A percentile compares a stretch with the other conserved stretches of the same genome.
Evolutionary conservation across 2,888 invertebrate species (phyloP).

Genomic region (Agrochola macilenta): DNA sequence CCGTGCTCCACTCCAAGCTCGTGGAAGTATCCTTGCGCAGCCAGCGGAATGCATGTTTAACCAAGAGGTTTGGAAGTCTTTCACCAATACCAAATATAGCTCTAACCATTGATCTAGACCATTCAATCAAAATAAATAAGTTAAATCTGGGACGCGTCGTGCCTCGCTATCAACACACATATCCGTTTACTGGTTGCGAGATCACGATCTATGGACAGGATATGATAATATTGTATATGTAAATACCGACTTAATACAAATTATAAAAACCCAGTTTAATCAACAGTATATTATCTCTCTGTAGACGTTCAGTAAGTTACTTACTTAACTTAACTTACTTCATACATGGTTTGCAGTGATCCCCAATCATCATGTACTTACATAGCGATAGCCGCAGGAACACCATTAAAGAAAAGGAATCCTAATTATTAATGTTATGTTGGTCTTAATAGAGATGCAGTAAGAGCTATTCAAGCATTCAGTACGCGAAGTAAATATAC

Average conservation of each 20-base stretch:
- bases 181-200: constrained; percentile 70
- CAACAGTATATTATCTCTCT: constrained; percentile 42
- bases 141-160: constrained; percentile 66
- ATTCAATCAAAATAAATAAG: constrained; percentile 52
- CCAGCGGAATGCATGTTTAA: constrained; percentile 33
- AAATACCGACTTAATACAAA: constrained; percentile 51
- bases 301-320: constrained; percentile 18
- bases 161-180: constrained; percentile 65
- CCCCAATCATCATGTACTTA: constrained; percentile 3
- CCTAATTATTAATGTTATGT: constrained; percentile 42
- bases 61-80: constrained; percentile 28
- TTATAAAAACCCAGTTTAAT: constrained; percentile 53
- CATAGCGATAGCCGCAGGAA: constrained; percentile 19
- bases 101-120: constrained; percentile 35
- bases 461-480: constrained; percentile 64
- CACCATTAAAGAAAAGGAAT: constrained; percentile 42
- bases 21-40: constrained; percentile 44
- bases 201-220: constrained; percentile 73
- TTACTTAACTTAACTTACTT: constrained; percentile 32
- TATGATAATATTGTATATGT: constrained; percentile 62
- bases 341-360: constrained; percentile 16
- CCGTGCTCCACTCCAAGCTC: constrained; percentile 20
- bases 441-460: constrained; percentile 49
- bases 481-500: constrained; percentile 72
- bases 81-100: constrained; percentile 14